Evolutionary conservation across 2,888 invertebrate genomes (phyloP).

Genomic region (Acanthosepion pharaonis): DNA sequence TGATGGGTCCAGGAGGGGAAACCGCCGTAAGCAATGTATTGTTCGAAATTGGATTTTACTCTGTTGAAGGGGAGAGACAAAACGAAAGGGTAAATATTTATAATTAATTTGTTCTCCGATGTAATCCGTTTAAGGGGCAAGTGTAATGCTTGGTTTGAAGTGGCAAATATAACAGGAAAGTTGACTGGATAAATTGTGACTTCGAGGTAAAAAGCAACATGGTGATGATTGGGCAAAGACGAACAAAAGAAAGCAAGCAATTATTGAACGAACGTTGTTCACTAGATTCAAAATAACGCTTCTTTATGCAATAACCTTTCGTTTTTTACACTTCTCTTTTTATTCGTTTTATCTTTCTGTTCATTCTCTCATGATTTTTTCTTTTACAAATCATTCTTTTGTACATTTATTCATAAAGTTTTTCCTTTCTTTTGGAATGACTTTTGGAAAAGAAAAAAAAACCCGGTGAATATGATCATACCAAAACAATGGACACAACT

Average conservation of each 20-base stretch:
- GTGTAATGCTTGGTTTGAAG: slow-evolving; percentile 2
- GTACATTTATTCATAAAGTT: not conserved
- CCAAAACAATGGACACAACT: not conserved
- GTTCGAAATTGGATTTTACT: slow-evolving; percentile 33
- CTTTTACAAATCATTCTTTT: not conserved
- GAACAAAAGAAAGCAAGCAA: not conserved
- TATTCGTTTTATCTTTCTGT: not conserved
- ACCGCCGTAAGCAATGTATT: slow-evolving; percentile 1
- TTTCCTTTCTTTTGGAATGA: not conserved
- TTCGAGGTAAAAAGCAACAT: slow-evolving; percentile 21
- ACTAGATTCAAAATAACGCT: not conserved
- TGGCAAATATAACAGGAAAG: slow-evolving; percentile 22
- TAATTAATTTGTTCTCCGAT: slow-evolving; percentile 15
- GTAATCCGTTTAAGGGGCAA: slow-evolving; percentile 33
- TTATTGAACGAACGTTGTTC: not conserved
- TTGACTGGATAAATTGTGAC: not conserved
- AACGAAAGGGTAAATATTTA: slow-evolving; percentile 33
- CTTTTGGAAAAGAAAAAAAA: too few relatives aligned
- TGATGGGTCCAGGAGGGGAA: not conserved
- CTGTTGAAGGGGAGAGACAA: slow-evolving; percentile 33
- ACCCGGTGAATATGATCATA: not conserved
- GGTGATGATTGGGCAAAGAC: not conserved
- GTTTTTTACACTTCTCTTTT: not conserved
- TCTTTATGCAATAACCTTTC: not conserved
- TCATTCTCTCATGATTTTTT: not conserved